These are phyloP conservation scores for Epinotia demarniana DNA, from an alignment of 2,888 invertebrate species.

Conservation along the genomic window DNA sequence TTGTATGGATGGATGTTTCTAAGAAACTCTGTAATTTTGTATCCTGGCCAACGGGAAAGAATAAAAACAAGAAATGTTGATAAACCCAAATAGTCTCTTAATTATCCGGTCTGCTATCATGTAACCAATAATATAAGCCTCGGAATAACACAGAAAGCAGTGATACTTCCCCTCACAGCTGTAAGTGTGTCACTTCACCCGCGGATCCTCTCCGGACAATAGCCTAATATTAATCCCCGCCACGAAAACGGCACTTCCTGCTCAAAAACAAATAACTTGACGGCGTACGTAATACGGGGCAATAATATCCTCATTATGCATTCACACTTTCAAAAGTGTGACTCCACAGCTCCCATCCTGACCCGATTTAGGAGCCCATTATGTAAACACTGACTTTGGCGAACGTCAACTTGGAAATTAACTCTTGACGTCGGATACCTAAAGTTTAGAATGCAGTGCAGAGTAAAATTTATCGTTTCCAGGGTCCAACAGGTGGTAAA, in stretches of 20 bases:
- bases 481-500: constrained; percentile 12
- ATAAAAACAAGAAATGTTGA: too few relatives aligned
- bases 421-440: constrained; percentile 17
- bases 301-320: constrained; percentile 38
- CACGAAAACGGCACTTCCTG: constrained; percentile 10
- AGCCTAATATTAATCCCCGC: constrained; percentile 1
- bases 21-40: too few relatives aligned
- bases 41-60: too few relatives aligned
- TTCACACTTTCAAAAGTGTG: constrained; percentile 38
- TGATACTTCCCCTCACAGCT: not conserved
- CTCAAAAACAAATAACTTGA: constrained; percentile 38
- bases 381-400: constrained; percentile 34
- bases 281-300: constrained; percentile 21
- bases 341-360: constrained; percentile 28
- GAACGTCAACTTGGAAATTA: constrained; percentile 4
- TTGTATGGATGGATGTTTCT: too few relatives aligned
- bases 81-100: not conserved
- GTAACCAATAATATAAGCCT: not conserved
- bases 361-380: constrained; percentile 38
- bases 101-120: not conserved
- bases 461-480: not conserved
- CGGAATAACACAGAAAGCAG: not conserved
- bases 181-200: not conserved
- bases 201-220: not conserved
- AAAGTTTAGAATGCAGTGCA: constrained; percentile 18